Evolutionary conservation across 2,888 invertebrate species (phyloP), one percentile per base, ranked within the genome.

Genomic region (Tortricodes alternella): DNA sequence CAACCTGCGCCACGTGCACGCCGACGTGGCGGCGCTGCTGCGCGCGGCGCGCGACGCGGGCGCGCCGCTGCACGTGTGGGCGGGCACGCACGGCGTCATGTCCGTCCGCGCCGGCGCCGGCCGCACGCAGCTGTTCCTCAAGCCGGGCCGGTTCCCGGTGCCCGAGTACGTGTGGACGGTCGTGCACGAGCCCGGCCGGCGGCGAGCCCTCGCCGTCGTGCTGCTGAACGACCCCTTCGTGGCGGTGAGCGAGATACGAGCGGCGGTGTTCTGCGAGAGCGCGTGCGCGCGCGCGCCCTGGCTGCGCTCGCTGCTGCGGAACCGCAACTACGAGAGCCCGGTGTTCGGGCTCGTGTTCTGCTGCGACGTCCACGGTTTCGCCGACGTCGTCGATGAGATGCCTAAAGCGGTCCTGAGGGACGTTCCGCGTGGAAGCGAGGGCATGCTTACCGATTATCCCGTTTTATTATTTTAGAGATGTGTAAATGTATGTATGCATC

Each of bases 191-290:
- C 46, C 51, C 52, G 43, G 32, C 18, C 19, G 37, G 11, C 44
- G 59, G 18, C 60, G 61, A 34, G 83, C 76, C 38, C 62, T 78
- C 32, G 90, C 83, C 5, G 16, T 91, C 9, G 74, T 81, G 58
- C 59, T 88, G 60, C 71, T 89, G 1, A 88, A 89, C 76, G 87
- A 90, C 61, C 91, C 91, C 41, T 80, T 85, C 64, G 83, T 89
- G 64, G 71, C 87, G 1, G 84, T 89, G 44, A 86, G 89, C 72
- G 89, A 89, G 75, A 64, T 89, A 18, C 73, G 80, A 55, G 78
- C 67, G n/a, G 66, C 80, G 0, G 85, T 83, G 65, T 80, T 84
- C 69, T 91, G 91, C 67, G 83, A 79, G 55, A 88, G 89, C 73
- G 64, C 66, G 52, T 91, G 91, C 73, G 68, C 70, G 9, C 64